These are phyloP conservation scores for Tuberolachnus salignus DNA, from an alignment of 2,888 invertebrate species.

Conservation along the genomic window DNA sequence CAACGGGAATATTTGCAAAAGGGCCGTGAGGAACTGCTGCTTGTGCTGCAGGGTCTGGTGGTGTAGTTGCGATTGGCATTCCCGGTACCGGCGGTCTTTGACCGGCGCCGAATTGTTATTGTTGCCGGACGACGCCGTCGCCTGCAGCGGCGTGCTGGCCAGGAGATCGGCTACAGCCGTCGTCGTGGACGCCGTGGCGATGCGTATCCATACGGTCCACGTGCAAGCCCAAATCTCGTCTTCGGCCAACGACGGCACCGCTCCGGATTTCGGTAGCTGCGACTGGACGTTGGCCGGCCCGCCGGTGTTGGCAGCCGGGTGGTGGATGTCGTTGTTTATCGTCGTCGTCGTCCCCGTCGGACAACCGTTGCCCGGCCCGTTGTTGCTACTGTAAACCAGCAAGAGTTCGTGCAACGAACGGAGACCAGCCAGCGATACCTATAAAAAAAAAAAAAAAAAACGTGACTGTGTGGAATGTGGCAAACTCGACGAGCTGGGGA, in stretches of 20 bases:
- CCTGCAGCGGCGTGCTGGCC: background rate
- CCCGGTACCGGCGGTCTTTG: background rate
- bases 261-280: too few relatives aligned
- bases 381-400: constrained; percentile 68
- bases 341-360: constrained; percentile 1
- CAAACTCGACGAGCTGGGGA: too few relatives aligned
- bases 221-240: constrained; percentile 77
- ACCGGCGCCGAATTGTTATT: background rate
- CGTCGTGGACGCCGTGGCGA: constrained; percentile 73
- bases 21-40: constrained; percentile 89
- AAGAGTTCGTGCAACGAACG: constrained; percentile 97
- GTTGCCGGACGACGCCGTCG: background rate
- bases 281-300: too few relatives aligned
- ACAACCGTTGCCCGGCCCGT: constrained; percentile 61
- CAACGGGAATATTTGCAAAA: constrained; percentile 94
- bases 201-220: constrained; percentile 86
- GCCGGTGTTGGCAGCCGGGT: too few relatives aligned
- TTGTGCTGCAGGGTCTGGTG: constrained; percentile 27
- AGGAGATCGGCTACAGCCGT: constrained; percentile 72
- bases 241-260: constrained; percentile 8
- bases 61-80: constrained; percentile 2
- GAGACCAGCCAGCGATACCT: constrained; percentile 90
- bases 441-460: constrained; percentile 27
- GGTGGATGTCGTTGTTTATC: background rate
- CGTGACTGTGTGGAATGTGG: too few relatives aligned